Evolutionary conservation across 2,113 vertebrate species (phyloP), one percentile per base, ranked within the genome.

Genomic region (Steatornis caripensis): DNA sequence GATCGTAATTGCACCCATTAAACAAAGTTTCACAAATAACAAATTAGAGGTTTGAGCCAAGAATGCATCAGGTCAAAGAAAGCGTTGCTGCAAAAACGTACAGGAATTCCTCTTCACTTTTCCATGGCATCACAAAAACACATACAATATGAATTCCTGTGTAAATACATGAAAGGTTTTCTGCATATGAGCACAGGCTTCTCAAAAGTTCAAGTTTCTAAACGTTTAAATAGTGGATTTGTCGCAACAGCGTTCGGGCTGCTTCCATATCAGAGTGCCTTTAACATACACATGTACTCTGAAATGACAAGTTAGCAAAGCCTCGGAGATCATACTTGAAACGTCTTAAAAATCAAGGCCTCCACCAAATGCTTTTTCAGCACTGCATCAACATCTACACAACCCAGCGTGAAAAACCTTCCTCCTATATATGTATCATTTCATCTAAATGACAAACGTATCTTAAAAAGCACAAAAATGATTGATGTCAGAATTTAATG

Each of bases 401-500:
- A 86, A 62, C 5, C 14, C 21, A 5, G 22, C 16, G 32, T 84
- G 61, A 86, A 84, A 78, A 89, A 65, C 16, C 71, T 37, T 45
- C 91, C 54, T 74, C 74, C 90, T 49, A 22, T 51, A 77, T n/a
- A 54, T n/a, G n/a, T 48, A 51, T 51, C 4, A 81, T 76, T 93
- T 71, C 75, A 84, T 84, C 80, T 80, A 93, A 86, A 94, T 19
- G 39, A 93, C 5, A 15, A 95, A 58, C 85, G 57, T 94, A 93
- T 94, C 95, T 97, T 90, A 49, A 88, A 89, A 96, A 94, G 70
- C 65, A 90, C 41, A 91, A 70, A 92, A 95, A 94, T 98, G 98
- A 98, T 97, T 98, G 97, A 98, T 98, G 97, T 98, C 97, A 96
- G 98, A 97, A 97, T 97, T 98, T 98, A 99, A 98, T 98, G 98